Evolutionary conservation across 2,888 invertebrate genomes (phyloP), one percentile per base, ranked within the genome.

Genomic region (Byasa hedistus): DNA sequence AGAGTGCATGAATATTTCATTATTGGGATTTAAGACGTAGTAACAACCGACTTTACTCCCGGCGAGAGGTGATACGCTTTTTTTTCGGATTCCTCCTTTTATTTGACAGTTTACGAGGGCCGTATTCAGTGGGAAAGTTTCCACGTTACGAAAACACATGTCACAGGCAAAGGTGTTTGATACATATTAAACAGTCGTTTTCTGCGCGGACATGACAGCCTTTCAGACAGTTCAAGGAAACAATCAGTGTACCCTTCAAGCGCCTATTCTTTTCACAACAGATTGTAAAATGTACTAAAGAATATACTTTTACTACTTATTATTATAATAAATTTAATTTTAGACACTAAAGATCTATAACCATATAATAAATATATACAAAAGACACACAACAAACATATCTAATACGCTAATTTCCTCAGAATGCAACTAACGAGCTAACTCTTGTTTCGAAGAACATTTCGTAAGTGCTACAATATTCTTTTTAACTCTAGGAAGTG

Each of bases 1-100:
- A 56, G 56, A 65, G 66, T 44, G 24, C 61, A 66, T 66, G 66
- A 61, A 66, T 66, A 66, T 61, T 66, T 66, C 66, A 66, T 66
- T 57, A 52, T 54, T 54, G 52, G 66, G 61, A 66, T 66, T 66
- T 61, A 66, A 61, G 66, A 61, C 44, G 52, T 24, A 27, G 65
- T 61, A 57, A 66, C 61, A 66, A 57, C 65, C 36, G 61, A 56
- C 61, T 57, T 57, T 39, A 57, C 65, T 39, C 23, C 44, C 48
- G 24, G 54, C 54, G 57, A 24, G 44, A 54, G 21, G 59, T 55
- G 54, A 39, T 23, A 57, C 44, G 23, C 27, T 59, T 65, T 59
- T 59, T 58, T 52, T 57, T 51, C 48, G 22, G 22, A 36, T 51
- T 64, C 22, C 24, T 64, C 36, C 51, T 57, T 61, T 64, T 32